Evolutionary conservation across 2,797 vertebrate genomes (phyloP), one percentile per base, ranked within the genome.

Genomic region (Danio choprae): DNA sequence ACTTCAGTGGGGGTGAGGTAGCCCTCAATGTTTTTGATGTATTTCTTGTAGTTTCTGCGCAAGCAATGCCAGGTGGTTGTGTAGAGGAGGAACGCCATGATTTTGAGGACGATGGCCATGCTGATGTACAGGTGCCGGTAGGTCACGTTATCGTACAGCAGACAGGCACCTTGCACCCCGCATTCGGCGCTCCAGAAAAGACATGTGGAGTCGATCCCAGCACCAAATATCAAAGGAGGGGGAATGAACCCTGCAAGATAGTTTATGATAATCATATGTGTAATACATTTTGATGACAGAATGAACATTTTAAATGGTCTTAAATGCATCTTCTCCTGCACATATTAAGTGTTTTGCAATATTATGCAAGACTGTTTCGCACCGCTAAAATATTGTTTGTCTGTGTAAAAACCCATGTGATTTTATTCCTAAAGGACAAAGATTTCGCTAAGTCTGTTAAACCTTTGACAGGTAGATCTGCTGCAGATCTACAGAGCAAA

Each of bases 101-200:
- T 92, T 87, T 99, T 99, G 76, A 99, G 95, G n/a, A 94, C 91
- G 73, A 99, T 98, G 75, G 98, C 97, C 4, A 99, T 96, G 88
- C 97, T 96, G 79, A 99, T 96, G 1, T 99, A 99, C 77, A 99
- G 95, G 77, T 97, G 93, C 73, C 98, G 91, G 90, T 99, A 99
- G 62, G 92, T 88, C 40, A 96, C 92, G 7, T 99, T 99, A 93
- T 99, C 95, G 0, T 99, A 99, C 16, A 99, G 93, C 2, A 94
- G 93, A 7, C 98, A 99, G 41, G 98, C 97, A 6, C 98, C 98
- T 67, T 87, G 93, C n/a, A 95, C 92, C 1, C 96, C 96, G 0
- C 98, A 99, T 89, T 97, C 95, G 0, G 94, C 95, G 89, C 97
- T 98, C 98, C 98, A 99, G 90, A 98, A 97, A 80, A 99, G 95